Conservation (phyloP, 2,888 invertebrate species). For the Bhutanitis thaidina region DNA sequence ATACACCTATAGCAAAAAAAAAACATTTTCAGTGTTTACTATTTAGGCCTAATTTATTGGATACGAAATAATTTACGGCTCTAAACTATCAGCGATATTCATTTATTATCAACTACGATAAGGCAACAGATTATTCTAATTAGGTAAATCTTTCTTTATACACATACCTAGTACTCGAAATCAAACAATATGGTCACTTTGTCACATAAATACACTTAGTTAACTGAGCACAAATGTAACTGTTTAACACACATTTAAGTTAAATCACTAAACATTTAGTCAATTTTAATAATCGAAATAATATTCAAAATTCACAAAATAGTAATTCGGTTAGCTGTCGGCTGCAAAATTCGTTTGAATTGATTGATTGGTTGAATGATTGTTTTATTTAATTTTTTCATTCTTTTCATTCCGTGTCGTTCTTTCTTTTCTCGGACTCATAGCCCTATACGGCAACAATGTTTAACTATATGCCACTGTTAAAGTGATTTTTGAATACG, state of each 20-base stretch:
- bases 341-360: conserved; percentile 44
- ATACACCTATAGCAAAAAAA: background rate
- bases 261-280: background rate
- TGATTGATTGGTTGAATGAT: conserved; percentile 48
- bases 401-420: conserved; percentile 16
- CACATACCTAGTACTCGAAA: conserved; percentile 16
- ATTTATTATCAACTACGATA: conserved; percentile 10
- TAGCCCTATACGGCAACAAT: too few relatives aligned
- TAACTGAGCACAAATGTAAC: conserved; percentile 1
- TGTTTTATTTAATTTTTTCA: conserved; percentile 19
- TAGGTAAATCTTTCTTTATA: conserved; percentile 15
- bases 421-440: too few relatives aligned
- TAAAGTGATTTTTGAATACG: background rate
- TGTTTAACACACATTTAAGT: conserved; percentile 1
- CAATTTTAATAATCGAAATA: conserved; percentile 10
- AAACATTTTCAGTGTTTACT: background rate
- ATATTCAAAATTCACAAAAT: conserved; percentile 7
- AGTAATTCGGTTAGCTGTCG: conserved; percentile 39
- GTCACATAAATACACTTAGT: conserved; percentile 15
- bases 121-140: conserved; percentile 11
- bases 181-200: conserved; percentile 21
- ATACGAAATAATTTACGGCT: background rate
- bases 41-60: background rate
- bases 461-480: too few relatives aligned
- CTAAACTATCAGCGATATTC: background rate